Conservation (phyloP, 2,113 vertebrate genomes). For the Pygathrix nemaeus region DNA sequence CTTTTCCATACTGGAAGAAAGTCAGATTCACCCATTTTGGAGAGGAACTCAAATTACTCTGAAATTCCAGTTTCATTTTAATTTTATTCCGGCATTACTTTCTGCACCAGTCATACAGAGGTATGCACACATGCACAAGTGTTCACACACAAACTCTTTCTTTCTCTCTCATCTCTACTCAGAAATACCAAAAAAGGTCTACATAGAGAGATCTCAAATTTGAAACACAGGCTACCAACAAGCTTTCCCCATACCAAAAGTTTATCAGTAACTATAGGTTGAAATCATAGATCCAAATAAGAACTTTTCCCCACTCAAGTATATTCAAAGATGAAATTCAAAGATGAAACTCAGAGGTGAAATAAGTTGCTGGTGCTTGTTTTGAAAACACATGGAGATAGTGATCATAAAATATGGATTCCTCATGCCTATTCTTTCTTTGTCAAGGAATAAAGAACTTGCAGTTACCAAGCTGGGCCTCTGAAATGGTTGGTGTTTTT, state of each 20-base stretch:
- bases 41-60: background rate
- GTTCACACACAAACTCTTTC: background rate
- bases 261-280: background rate
- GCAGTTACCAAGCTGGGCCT: background rate
- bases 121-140: background rate
- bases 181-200: background rate
- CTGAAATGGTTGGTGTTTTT: background rate
- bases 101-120: background rate
- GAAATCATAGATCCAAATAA: background rate
- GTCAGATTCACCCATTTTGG: background rate
- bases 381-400: background rate
- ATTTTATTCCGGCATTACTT: background rate
- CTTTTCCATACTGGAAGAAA: background rate
- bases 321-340: background rate
- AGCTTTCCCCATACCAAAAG: background rate
- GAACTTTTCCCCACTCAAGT: background rate
- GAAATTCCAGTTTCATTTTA: slow-evolving; percentile 24
- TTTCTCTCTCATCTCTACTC: background rate
- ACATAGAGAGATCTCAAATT: background rate
- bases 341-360: background rate
- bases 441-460: background rate
- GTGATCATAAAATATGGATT: background rate
- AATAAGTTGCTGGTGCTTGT: background rate
- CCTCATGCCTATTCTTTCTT: background rate
- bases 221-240: background rate